phyloP scores from a whole-genome alignment of 2,113 vertebrate genomes.

The Martes martes region DNA sequence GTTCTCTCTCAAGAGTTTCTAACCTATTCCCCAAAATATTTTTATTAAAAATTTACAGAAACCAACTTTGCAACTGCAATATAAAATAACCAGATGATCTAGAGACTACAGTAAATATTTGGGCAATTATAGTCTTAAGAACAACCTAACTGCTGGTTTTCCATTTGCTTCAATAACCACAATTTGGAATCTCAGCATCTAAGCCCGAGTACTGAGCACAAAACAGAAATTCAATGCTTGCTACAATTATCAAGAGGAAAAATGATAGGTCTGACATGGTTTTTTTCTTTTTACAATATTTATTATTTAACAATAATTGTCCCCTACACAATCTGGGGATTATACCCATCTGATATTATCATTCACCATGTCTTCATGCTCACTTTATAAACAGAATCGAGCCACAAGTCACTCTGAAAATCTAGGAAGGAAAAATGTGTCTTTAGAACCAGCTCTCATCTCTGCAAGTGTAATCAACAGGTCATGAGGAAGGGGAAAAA shows the following conservation, averaged over 20 bases:
- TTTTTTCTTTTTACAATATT: background rate
- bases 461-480: background rate
- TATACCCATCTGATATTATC: background rate
- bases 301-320: constrained; percentile 31
- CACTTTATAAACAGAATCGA: constrained; percentile 36
- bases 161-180: constrained; percentile 22
- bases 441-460: background rate
- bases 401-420: background rate
- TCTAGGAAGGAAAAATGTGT: background rate
- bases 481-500: background rate
- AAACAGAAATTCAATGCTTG: constrained; percentile 17
- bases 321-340: background rate
- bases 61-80: background rate
- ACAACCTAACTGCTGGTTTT: background rate
- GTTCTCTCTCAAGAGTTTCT: background rate
- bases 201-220: background rate
- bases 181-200: constrained; percentile 47
- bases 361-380: background rate
- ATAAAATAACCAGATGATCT: background rate
- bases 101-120: background rate
- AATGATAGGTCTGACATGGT: background rate
- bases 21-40: background rate
- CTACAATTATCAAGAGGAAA: constrained; percentile 20
- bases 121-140: constrained; percentile 31
- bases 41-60: constrained; percentile 18